Conservation (phyloP, 2,888 invertebrate species). For the Drosophila quasianomalipes region DNA sequence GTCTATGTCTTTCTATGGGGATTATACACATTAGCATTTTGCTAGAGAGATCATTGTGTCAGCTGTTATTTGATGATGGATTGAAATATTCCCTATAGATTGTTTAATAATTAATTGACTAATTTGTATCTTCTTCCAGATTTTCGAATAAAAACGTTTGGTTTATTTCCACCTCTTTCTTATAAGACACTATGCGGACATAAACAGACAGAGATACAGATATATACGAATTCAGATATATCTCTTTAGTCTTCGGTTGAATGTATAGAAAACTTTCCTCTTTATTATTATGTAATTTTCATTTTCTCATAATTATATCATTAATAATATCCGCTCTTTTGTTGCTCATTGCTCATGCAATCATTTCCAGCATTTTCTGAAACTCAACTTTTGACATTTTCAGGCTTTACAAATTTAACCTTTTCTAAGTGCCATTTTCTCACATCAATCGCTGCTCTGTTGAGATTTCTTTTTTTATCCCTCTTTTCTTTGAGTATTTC, state of each 20-base stretch:
- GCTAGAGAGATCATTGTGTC: slow-evolving; percentile 1
- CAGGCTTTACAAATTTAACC: slow-evolving; percentile 2
- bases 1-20: neutral
- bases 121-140: neutral
- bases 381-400: neutral
- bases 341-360: neutral
- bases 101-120: neutral
- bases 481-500: slow-evolving; percentile 21
- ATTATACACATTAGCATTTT: slow-evolving; percentile 10
- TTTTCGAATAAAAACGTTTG: neutral
- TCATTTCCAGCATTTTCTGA: neutral
- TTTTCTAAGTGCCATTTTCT: slow-evolving; percentile 10
- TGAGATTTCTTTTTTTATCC: slow-evolving; percentile 17
- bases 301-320: slow-evolving; percentile 1
- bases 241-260: neutral
- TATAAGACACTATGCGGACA: neutral
- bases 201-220: neutral
- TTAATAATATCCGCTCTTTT: neutral
- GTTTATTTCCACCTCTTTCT: neutral
- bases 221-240: neutral
- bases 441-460: slow-evolving; percentile 24
- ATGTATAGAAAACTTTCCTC: neutral
- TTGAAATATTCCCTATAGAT: neutral
- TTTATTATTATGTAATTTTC: neutral
- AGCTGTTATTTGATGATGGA: slow-evolving; percentile 17